Evolutionary conservation across 2,113 vertebrate genomes (phyloP).

Genomic region (Zosterops lateralis): DNA sequence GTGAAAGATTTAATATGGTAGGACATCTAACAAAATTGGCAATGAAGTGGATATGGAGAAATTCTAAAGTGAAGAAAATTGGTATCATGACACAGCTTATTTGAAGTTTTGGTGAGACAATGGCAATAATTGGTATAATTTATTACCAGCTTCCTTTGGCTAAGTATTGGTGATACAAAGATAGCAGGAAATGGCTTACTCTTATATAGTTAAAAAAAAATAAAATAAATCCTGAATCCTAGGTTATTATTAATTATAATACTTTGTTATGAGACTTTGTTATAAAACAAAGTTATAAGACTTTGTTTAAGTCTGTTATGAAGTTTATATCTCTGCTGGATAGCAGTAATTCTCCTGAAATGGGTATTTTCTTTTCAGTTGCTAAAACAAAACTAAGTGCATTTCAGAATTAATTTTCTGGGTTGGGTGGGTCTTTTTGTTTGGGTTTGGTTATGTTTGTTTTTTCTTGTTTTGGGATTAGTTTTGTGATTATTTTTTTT

Average conservation of each 20-base stretch:
- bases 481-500: background rate
- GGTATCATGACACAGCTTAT: background rate
- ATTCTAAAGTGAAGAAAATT: background rate
- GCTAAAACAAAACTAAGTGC: background rate
- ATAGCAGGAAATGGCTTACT: background rate
- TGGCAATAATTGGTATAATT: background rate
- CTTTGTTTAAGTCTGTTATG: background rate
- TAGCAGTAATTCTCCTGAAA: background rate
- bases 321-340: background rate
- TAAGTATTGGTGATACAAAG: background rate
- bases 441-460: background rate
- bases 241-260: background rate
- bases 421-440: background rate
- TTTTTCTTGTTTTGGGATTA: background rate
- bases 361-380: background rate
- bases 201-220: background rate
- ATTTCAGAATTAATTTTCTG: slow-evolving; percentile 2
- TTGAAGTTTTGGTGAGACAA: background rate
- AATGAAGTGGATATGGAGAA: background rate
- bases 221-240: background rate
- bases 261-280: no score
- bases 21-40: background rate
- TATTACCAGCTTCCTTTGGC: background rate
- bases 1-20: background rate
- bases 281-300: no score